phyloP scores from a whole-genome alignment of 1,140 invertebrate genomes.

The Carposina sasakii region DNA sequence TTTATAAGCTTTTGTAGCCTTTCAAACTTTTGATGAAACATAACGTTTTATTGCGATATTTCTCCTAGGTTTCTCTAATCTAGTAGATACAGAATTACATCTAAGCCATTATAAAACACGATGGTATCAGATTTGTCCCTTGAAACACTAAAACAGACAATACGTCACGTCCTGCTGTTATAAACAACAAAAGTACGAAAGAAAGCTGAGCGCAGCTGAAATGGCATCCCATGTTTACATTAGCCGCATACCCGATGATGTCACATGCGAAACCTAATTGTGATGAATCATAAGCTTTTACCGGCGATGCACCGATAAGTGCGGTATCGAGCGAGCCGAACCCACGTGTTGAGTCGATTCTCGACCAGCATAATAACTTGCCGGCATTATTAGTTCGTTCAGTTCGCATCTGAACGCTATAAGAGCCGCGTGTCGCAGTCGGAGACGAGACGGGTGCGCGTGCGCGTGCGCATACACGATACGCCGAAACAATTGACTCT shows the following conservation, averaged over 20 bases:
- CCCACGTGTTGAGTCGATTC: constrained; percentile 64
- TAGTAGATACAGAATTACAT: too few species aligned
- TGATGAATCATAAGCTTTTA: constrained; percentile 65
- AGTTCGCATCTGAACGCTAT: constrained; percentile 58
- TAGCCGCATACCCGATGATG: constrained; percentile 43
- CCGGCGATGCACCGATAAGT: constrained; percentile 64
- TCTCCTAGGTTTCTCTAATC: too few species aligned
- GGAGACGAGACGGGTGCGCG: constrained; percentile 36
- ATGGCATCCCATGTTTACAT: constrained; percentile 18
- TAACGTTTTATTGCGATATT: too few species aligned
- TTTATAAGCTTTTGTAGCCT: too few species aligned
- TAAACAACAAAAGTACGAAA: too few species aligned
- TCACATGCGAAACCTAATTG: constrained; percentile 58
- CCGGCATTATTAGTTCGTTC: constrained; percentile 46
- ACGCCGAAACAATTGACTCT: constrained; percentile 23
- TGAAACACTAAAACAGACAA: too few species aligned
- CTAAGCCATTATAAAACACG: too few species aligned
- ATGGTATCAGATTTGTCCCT: too few species aligned
- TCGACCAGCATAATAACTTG: constrained; percentile 66
- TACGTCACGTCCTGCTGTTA: too few species aligned
- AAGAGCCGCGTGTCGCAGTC: constrained; percentile 46
- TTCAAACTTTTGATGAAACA: too few species aligned
- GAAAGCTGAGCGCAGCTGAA: too few species aligned
- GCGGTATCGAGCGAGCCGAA: constrained; percentile 24
- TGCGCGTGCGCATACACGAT: constrained; percentile 53